phyloP scores from a whole-genome alignment of 2,113 vertebrate genomes.

The Erpornis zantholeuca region DNA sequence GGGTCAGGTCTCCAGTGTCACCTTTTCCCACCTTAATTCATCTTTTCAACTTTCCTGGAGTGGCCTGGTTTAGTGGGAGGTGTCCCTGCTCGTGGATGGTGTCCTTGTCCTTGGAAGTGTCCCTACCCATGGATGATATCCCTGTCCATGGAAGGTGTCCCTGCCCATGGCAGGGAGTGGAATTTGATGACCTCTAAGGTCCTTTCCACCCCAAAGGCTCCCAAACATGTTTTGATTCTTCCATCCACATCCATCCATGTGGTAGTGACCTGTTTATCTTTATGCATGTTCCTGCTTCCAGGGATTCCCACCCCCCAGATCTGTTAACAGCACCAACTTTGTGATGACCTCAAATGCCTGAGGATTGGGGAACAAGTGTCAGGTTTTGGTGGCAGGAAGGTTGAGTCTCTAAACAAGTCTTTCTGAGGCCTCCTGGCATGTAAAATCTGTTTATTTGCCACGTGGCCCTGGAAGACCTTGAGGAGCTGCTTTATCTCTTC shows the following conservation, averaged over 20 bases:
- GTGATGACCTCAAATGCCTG: neutral
- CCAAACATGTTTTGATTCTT: rapidly evolving
- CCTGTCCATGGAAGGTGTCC: neutral
- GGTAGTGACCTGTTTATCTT: neutral
- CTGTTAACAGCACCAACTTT: neutral
- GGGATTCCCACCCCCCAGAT: neutral
- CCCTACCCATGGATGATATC: neutral
- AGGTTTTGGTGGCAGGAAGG: neutral
- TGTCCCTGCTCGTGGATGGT: rapidly evolving
- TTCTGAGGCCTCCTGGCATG: neutral
- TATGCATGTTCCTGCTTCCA: neutral
- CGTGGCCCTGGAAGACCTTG: neutral
- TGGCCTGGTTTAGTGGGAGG: neutral
- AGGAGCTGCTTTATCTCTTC: neutral
- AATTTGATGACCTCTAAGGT: neutral
- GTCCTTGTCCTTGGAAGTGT: neutral
- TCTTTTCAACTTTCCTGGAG: neutral
- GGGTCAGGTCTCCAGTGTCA: neutral
- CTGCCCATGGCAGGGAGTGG: neutral
- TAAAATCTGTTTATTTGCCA: neutral
- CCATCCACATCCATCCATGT: neutral
- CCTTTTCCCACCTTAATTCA: neutral
- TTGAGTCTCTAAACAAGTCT: neutral
- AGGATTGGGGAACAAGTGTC: neutral
- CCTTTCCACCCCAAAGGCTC: neutral